Percentiles rank a stretch among this genome's conserved stretches.
phyloP scores from a whole-genome alignment of 2,113 vertebrate species.

The Hipposideros armiger region DNA sequence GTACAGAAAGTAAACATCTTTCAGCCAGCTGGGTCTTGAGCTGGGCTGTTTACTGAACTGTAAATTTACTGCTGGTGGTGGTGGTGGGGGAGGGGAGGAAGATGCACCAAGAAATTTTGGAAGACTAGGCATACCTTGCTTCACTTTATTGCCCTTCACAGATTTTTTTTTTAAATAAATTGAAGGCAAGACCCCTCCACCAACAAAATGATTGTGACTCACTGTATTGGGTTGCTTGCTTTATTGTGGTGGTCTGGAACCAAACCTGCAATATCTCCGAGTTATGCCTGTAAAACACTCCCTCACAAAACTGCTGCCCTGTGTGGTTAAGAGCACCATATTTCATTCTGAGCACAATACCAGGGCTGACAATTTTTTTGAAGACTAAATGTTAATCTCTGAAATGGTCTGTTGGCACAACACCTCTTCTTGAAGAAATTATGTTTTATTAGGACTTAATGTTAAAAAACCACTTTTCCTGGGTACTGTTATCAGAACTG shows the following conservation, averaged over 20 bases:
- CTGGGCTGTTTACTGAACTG: neutral
- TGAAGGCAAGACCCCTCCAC: neutral
- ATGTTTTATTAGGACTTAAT: neutral
- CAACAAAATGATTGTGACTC: too few relatives aligned
- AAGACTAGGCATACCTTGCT: neutral
- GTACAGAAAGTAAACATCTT: neutral
- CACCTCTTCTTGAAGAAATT: neutral
- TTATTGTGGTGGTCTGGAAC: neutral
- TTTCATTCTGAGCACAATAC: neutral
- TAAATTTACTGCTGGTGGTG: neutral
- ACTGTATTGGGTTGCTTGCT: neutral
- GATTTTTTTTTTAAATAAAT: neutral
- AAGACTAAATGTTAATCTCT: constrained; percentile 10
- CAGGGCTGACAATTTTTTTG: neutral
- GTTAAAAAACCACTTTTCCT: neutral
- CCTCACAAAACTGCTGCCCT: neutral
- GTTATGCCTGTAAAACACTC: neutral
- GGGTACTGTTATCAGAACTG: constrained; percentile 5
- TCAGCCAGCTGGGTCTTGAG: neutral
- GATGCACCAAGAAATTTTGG: neutral
- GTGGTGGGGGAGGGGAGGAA: neutral
- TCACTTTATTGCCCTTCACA: neutral
- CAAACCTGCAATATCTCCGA: neutral
- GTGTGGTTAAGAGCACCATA: neutral
- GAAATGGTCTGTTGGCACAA: neutral